A percentile compares a stretch with the other conserved stretches of the same genome.
phyloP scores from a whole-genome alignment of 2,888 invertebrate species.

The Drosophila melanocephala region DNA sequence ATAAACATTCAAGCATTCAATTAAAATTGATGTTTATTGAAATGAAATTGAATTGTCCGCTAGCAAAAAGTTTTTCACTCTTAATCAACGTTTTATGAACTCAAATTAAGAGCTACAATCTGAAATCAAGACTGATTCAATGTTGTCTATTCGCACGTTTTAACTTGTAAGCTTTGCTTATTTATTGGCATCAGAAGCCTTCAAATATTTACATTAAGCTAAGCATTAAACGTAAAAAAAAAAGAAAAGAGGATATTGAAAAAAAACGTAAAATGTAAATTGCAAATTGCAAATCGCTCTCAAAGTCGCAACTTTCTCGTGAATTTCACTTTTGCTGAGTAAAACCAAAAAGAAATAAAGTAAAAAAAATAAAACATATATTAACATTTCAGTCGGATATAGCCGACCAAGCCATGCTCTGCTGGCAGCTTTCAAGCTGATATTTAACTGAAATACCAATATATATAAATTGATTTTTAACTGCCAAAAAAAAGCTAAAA shows the following conservation, averaged over 20 bases:
- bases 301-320: constrained; percentile 60
- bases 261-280: constrained; percentile 36
- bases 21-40: not conserved
- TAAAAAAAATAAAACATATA: not conserved
- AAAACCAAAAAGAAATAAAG: not conserved
- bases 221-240: constrained; percentile 4
- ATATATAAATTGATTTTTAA: not conserved
- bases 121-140: not conserved
- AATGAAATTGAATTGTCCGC: not conserved
- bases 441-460: not conserved
- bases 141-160: not conserved
- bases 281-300: constrained; percentile 28
- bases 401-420: not conserved
- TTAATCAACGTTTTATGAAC: not conserved
- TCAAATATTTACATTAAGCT: constrained; percentile 38
- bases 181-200: too few relatives aligned
- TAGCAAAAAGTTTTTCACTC: not conserved
- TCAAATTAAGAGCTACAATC: not conserved
- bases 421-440: not conserved
- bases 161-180: not conserved
- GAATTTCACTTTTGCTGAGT: constrained; percentile 64
- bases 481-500: not conserved
- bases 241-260: not conserved
- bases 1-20: not conserved
- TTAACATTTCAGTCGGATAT: not conserved